Conservation (phyloP, 1,140 invertebrate species). For the Drosophila arizonae region DNA sequence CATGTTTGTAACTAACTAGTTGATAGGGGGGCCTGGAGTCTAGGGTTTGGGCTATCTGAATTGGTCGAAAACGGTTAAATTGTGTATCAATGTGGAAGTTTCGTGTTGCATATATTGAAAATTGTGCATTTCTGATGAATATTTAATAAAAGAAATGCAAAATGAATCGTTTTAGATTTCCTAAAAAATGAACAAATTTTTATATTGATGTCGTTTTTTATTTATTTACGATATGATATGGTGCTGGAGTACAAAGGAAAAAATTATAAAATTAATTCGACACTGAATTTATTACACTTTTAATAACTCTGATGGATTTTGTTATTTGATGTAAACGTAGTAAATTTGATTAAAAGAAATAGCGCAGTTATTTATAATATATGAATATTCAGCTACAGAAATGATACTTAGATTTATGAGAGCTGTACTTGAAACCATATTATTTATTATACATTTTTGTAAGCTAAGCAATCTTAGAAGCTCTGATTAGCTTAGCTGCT, state of each 20-base stretch:
- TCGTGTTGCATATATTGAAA: conserved; percentile 23
- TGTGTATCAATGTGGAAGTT: conserved; percentile 47
- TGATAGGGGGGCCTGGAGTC: background rate
- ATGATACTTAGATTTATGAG: no score
- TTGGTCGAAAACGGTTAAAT: conserved; percentile 43
- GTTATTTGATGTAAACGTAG: no score
- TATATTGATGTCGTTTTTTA: background rate
- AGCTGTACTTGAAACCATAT: no score
- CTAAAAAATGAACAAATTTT: conserved; percentile 8
- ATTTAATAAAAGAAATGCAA: conserved; percentile 39
- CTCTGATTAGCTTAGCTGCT: no score
- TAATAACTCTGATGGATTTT: background rate
- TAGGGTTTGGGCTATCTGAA: background rate
- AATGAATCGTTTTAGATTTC: conserved; percentile 37
- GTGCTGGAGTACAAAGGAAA: background rate
- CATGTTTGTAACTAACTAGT: conserved; percentile 31
- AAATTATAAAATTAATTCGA: background rate
- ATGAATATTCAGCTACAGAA: no score
- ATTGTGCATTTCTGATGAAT: conserved; percentile 37
- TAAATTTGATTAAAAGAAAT: no score
- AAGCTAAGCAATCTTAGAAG: no score
- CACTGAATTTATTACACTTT: background rate
- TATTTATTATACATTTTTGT: no score
- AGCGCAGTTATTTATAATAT: no score
- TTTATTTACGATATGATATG: background rate